Conservation (phyloP, 1,140 invertebrate species). For the Heterodera carotae region DNA sequence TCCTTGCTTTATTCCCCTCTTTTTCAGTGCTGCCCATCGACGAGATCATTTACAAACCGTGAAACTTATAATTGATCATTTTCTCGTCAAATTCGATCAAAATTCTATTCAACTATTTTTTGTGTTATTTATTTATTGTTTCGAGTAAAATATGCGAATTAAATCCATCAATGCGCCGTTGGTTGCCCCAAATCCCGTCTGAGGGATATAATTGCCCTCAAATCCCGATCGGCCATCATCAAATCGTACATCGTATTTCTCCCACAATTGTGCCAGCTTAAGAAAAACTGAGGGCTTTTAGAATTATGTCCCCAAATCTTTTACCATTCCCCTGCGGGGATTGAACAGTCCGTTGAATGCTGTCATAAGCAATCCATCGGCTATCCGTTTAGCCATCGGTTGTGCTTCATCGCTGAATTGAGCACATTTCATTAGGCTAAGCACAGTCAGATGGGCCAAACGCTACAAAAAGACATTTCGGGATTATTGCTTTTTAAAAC, state of each 20-base stretch:
- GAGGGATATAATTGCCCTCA: conserved; percentile 54
- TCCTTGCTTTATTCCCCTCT: not conserved
- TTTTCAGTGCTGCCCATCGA: not conserved
- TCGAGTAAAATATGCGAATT: conserved; percentile 29
- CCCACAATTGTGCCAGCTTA: conserved; percentile 77
- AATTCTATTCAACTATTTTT: not conserved
- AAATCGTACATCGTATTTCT: conserved; percentile 74
- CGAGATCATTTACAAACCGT: not conserved
- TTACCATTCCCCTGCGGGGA: conserved; percentile 33
- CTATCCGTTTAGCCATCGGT: conserved; percentile 38
- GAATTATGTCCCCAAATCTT: not conserved
- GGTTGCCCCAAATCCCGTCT: conserved; percentile 82
- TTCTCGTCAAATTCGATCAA: not conserved
- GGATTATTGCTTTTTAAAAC: not conserved
- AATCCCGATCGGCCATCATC: conserved; percentile 46
- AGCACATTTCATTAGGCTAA: conserved; percentile 69
- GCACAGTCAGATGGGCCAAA: conserved; percentile 49
- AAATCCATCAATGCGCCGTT: conserved; percentile 72
- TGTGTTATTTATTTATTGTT: not conserved
- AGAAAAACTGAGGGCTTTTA: conserved; percentile 57
- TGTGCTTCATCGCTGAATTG: conserved; percentile 30
- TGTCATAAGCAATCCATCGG: conserved; percentile 74
- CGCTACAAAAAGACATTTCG: not conserved
- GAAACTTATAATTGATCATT: too few species aligned
- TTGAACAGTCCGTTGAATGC: conserved; percentile 78